phyloP scores from a whole-genome alignment of 2,797 vertebrate genomes.

The Poecilia picta region DNA sequence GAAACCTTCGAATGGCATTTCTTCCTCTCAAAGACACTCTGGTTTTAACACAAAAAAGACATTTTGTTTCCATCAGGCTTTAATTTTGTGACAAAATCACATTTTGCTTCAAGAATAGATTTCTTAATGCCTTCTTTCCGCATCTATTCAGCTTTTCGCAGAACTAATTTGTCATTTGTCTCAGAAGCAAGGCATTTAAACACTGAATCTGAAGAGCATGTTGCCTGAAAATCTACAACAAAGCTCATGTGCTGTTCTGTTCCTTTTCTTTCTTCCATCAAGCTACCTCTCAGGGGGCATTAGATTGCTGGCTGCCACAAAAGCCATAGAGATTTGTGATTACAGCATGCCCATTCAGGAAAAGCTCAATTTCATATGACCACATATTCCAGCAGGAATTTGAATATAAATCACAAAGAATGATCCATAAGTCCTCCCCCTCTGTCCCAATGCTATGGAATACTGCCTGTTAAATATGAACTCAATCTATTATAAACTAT shows the following conservation, averaged over 20 bases:
- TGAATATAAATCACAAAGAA: slow-evolving; percentile 14
- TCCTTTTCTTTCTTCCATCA: neutral
- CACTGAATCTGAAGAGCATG: neutral
- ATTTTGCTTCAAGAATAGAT: neutral
- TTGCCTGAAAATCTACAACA: slow-evolving; percentile 8
- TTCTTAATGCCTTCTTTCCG: neutral
- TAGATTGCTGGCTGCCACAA: neutral
- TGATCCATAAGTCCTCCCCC: neutral
- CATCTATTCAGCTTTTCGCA: neutral
- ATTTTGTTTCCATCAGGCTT: neutral
- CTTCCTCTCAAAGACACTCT: neutral
- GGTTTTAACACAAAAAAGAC: neutral
- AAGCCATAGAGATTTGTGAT: slow-evolving; percentile 16
- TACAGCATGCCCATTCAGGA: slow-evolving; percentile 16
- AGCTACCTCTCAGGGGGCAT: neutral
- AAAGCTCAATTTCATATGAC: slow-evolving; percentile 13
- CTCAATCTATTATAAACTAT: slow-evolving; percentile 1
- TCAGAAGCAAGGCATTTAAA: neutral
- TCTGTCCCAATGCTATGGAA: slow-evolving; percentile 5
- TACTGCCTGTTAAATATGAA: slow-evolving; percentile 16
- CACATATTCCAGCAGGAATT: slow-evolving; percentile 3
- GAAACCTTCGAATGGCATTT: neutral
- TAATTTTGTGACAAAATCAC: neutral
- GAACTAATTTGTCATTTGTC: neutral
- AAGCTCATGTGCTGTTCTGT: neutral